phyloP scores from a whole-genome alignment of 1,140 invertebrate genomes.

The Alviniconcha marisindica region DNA sequence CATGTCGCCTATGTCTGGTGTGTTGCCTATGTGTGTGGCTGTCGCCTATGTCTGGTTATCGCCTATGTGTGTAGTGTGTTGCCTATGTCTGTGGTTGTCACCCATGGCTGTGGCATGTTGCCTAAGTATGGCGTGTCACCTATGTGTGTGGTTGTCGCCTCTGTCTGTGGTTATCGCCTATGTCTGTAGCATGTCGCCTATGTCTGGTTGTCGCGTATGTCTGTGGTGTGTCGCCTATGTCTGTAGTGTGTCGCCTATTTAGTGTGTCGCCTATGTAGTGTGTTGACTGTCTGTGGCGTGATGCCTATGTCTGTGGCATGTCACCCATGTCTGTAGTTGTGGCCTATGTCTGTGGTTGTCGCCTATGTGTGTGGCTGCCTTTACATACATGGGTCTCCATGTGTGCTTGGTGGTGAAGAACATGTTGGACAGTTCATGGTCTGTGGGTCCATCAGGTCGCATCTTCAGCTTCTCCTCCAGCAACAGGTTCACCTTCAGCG shows the following conservation, averaged over 20 bases:
- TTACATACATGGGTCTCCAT: constrained; percentile 60
- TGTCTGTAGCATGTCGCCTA: no score
- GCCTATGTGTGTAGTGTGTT: no score
- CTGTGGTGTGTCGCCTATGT: no score
- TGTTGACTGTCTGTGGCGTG: neutral
- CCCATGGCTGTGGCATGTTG: no score
- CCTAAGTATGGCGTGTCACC: no score
- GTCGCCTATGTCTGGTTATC: no score
- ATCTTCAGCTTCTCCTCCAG: constrained; percentile 53
- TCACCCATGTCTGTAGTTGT: neutral
- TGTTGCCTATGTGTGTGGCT: no score
- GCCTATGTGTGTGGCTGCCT: neutral
- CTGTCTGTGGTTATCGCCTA: no score
- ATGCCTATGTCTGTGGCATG: neutral
- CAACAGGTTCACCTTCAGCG: constrained; percentile 59
- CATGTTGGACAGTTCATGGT: constrained; percentile 57
- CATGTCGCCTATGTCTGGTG: no score
- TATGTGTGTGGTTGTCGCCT: no score
- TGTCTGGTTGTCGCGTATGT: no score
- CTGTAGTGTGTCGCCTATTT: neutral
- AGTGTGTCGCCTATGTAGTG: neutral
- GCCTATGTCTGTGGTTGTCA: no score
- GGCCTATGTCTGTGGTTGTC: neutral
- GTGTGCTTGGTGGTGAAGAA: constrained; percentile 63
- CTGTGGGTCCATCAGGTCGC: constrained; percentile 58